Conservation (phyloP, 2,797 vertebrate genomes). For the Dryobates pubescens region DNA sequence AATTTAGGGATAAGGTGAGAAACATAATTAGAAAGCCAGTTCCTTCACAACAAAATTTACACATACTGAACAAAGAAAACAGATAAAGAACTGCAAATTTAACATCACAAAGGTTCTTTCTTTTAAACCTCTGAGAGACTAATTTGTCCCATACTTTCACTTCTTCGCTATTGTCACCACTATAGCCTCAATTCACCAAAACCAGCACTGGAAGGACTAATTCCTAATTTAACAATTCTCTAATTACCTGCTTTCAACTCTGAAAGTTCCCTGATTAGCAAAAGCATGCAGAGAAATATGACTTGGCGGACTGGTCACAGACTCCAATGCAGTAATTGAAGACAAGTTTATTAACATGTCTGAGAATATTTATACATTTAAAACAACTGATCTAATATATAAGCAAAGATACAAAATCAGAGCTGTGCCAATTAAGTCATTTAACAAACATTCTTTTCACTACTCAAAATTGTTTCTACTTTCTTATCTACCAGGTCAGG, state of each 20-base stretch:
- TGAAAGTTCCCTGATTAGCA: neutral
- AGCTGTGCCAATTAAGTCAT: too few species aligned
- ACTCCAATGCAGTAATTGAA: too few species aligned
- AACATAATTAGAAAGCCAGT: neutral
- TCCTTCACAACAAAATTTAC: neutral
- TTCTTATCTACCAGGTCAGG: too few species aligned
- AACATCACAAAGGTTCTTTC: neutral
- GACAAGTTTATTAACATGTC: too few species aligned
- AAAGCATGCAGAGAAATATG: neutral
- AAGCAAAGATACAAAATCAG: too few species aligned
- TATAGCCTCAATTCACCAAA: neutral
- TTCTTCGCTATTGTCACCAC: neutral
- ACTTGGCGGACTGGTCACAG: too few species aligned
- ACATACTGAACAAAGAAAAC: neutral
- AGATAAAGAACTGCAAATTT: neutral
- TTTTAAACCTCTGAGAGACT: neutral
- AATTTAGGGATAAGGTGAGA: fast-evolving
- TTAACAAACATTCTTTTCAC: too few species aligned
- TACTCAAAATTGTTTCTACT: too few species aligned
- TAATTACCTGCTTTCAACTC: neutral
- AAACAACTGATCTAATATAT: too few species aligned
- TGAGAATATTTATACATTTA: too few species aligned
- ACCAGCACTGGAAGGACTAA: neutral
- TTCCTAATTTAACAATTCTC: neutral
- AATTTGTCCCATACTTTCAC: neutral